Conservation (phyloP, 2,113 vertebrate genomes). For the Rhinoptilus africanus region DNA sequence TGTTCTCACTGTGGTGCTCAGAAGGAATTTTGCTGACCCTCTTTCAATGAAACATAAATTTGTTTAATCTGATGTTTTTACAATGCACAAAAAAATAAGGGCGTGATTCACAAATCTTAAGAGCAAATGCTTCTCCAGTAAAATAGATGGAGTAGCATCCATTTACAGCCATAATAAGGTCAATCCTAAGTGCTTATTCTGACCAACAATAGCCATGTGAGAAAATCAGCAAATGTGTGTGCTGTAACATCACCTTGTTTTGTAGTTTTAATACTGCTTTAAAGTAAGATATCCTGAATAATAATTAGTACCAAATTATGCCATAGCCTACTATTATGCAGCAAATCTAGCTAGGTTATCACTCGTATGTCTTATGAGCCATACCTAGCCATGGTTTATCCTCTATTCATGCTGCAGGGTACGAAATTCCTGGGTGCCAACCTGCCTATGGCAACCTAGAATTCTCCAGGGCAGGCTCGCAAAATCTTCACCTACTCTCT, state of each 20-base stretch:
- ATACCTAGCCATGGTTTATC: slow-evolving; percentile 78
- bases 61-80: neutral
- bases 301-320: slow-evolving; percentile 18
- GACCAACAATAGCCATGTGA: neutral
- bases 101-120: neutral
- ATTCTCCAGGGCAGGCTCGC: slow-evolving; percentile 81
- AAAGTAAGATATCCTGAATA: neutral
- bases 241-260: neutral
- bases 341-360: neutral
- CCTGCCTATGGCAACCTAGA: slow-evolving; percentile 80
- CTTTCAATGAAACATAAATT: neutral
- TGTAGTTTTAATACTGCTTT: neutral
- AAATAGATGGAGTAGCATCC: neutral
- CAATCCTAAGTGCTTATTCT: neutral
- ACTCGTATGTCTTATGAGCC: slow-evolving; percentile 45
- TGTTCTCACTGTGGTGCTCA: slow-evolving; percentile 10
- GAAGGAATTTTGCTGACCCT: slow-evolving; percentile 52
- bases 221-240: neutral
- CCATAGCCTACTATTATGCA: neutral
- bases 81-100: neutral
- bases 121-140: neutral
- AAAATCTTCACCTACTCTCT: slow-evolving; percentile 81
- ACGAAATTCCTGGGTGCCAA: slow-evolving; percentile 83
- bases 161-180: neutral
- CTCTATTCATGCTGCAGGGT: slow-evolving; percentile 81